A percentile compares a stretch with the other conserved stretches of the same genome.
phyloP scores from a whole-genome alignment of 1,140 invertebrate genomes.

The Eufriesea mexicana region DNA sequence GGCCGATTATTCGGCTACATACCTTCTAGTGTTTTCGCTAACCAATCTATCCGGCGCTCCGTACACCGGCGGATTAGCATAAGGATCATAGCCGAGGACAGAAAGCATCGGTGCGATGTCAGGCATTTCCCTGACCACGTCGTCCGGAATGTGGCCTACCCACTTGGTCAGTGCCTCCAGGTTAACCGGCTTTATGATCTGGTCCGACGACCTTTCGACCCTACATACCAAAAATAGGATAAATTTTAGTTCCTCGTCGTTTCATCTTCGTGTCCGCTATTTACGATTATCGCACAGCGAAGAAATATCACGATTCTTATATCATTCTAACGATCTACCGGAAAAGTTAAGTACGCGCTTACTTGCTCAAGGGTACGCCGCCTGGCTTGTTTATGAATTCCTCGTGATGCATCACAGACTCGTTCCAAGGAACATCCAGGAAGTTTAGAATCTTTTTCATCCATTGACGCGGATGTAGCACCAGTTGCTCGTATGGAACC shows the following conservation, averaged over 20 bases:
- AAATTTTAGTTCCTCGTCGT: not conserved
- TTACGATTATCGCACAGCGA: not conserved
- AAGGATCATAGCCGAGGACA: slow-evolving; percentile 96
- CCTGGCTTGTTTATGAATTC: slow-evolving; percentile 97
- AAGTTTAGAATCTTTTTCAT: slow-evolving; percentile 96
- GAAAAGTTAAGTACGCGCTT: slow-evolving; percentile 65
- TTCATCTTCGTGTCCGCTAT: too few relatives aligned
- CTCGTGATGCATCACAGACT: slow-evolving; percentile 98
- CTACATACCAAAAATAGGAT: slow-evolving; percentile 81
- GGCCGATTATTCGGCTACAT: slow-evolving; percentile 24
- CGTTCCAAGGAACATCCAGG: slow-evolving; percentile 96
- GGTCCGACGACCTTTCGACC: slow-evolving; percentile 98
- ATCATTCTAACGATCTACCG: not conserved
- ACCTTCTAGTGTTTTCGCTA: slow-evolving; percentile 88
- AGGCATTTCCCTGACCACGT: slow-evolving; percentile 95
- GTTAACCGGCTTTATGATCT: slow-evolving; percentile 99
- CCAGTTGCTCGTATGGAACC: slow-evolving; percentile 98
- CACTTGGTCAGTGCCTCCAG: slow-evolving; percentile 97
- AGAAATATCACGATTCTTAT: not conserved
- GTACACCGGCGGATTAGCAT: slow-evolving; percentile 96
- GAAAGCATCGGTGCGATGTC: slow-evolving; percentile 96
- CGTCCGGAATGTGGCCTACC: slow-evolving; percentile 95
- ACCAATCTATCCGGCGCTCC: slow-evolving; percentile 93
- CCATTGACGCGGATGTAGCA: slow-evolving; percentile 94
- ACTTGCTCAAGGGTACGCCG: slow-evolving; percentile 96